Percentiles rank a stretch among this genome's conserved stretches.
Evolutionary conservation across 1,140 invertebrate genomes (phyloP).

Genomic region (Scylla paramamosain): DNA sequence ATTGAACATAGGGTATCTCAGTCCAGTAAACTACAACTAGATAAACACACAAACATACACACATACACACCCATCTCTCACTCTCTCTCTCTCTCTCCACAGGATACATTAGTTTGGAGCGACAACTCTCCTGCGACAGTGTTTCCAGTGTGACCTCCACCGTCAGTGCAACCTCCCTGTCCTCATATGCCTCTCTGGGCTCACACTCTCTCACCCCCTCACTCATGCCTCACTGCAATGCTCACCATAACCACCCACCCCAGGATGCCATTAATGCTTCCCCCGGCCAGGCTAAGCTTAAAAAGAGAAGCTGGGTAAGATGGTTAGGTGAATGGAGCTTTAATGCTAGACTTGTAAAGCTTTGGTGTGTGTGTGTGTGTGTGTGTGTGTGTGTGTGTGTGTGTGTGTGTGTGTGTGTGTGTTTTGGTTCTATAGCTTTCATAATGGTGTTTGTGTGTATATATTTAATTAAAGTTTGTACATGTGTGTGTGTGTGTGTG

Average conservation of each 20-base stretch:
- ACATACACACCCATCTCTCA: neutral
- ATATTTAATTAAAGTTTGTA: no score
- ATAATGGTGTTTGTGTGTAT: no score
- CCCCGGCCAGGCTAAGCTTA: conserved; percentile 53
- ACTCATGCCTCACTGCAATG: conserved; percentile 34
- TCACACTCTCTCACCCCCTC: conserved; percentile 37
- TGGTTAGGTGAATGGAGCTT: no score
- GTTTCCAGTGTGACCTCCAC: conserved; percentile 74
- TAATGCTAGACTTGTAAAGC: no score
- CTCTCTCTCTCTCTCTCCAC: neutral
- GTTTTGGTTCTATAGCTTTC: neutral
- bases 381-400: conserved; percentile 27
- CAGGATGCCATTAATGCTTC: neutral
- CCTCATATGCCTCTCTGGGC: conserved; percentile 58
- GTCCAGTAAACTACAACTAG: neutral
- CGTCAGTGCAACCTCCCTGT: conserved; percentile 69
- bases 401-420: neutral
- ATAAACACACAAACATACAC: neutral
- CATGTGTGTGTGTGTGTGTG: neutral
- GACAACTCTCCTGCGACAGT: conserved; percentile 74
- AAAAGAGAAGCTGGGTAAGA: conserved; percentile 76
- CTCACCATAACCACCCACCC: conserved; percentile 43
- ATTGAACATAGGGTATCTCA: neutral
- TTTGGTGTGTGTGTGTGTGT: neutral
- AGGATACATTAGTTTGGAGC: conserved; percentile 70